phyloP scores from a whole-genome alignment of 2,888 invertebrate species.

The Argynnis bischoffii region DNA sequence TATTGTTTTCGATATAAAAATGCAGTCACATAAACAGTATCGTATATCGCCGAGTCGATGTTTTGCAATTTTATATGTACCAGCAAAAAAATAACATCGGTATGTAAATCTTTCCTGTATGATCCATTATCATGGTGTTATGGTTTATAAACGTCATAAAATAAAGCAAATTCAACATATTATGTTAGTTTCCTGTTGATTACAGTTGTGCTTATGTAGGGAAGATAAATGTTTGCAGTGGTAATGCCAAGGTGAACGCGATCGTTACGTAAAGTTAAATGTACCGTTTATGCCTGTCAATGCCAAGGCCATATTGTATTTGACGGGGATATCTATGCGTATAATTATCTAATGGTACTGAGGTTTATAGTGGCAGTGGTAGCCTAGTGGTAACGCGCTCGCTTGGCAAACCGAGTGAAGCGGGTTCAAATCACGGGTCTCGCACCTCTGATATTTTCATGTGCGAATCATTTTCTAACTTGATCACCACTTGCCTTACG shows the following conservation, averaged over 20 bases:
- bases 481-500: too few relatives aligned
- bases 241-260: constrained; percentile 1
- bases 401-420: too few relatives aligned
- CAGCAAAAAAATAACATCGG: background rate
- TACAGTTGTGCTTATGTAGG: background rate
- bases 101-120: background rate
- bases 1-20: background rate
- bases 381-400: too few relatives aligned
- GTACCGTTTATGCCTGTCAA: constrained; percentile 6
- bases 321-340: background rate
- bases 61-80: background rate
- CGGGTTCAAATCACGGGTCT: too few relatives aligned
- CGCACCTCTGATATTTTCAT: too few relatives aligned
- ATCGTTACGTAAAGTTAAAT: constrained; percentile 1
- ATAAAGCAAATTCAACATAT: too few relatives aligned
- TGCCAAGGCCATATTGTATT: background rate
- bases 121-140: background rate
- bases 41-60: constrained; percentile 6
- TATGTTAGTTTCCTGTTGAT: background rate
- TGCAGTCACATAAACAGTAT: constrained; percentile 5
- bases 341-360: background rate
- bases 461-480: too few relatives aligned
- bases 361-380: too few relatives aligned
- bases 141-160: too few relatives aligned
- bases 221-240: background rate